phyloP scores from a whole-genome alignment of 2,797 vertebrate genomes.

The Acanthopagrus latus region DNA sequence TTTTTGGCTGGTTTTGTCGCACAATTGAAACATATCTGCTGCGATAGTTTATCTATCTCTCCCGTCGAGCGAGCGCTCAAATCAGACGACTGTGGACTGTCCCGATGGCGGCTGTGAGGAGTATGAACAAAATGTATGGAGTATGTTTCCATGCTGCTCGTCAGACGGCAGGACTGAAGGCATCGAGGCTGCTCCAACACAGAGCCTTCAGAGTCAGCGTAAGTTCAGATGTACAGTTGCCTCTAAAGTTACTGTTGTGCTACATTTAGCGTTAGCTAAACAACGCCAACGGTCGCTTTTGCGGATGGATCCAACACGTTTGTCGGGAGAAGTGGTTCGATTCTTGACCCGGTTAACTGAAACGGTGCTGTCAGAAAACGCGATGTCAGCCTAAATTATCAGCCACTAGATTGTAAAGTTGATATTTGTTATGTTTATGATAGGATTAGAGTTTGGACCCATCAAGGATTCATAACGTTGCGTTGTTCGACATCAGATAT shows the following conservation, averaged over 20 bases:
- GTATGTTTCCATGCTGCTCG: conserved; percentile 72
- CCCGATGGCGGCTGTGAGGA: conserved; percentile 59
- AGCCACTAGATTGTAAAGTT: accelerated
- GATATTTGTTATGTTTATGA: neutral
- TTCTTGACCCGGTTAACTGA: neutral
- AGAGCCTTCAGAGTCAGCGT: conserved; percentile 80
- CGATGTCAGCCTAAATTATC: too few relatives aligned
- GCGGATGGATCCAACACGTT: neutral
- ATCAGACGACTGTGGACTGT: neutral
- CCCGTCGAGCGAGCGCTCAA: neutral
- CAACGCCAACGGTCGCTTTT: conserved; percentile 9
- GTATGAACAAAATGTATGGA: conserved; percentile 74
- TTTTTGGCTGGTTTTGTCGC: neutral
- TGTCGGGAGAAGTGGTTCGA: neutral
- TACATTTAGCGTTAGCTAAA: neutral
- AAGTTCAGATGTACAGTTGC: conserved; percentile 45
- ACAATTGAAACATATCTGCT: accelerated
- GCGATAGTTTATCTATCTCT: too few relatives aligned
- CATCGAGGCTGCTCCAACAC: conserved; percentile 65
- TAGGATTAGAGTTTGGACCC: neutral
- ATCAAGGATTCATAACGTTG: neutral
- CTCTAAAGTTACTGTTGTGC: too few relatives aligned
- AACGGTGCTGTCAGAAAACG: too few relatives aligned
- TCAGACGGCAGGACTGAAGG: conserved; percentile 62
- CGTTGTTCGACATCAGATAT: conserved; percentile 10